Conservation (phyloP, 2,113 vertebrate species). For the Amphiprion ocellaris region DNA sequence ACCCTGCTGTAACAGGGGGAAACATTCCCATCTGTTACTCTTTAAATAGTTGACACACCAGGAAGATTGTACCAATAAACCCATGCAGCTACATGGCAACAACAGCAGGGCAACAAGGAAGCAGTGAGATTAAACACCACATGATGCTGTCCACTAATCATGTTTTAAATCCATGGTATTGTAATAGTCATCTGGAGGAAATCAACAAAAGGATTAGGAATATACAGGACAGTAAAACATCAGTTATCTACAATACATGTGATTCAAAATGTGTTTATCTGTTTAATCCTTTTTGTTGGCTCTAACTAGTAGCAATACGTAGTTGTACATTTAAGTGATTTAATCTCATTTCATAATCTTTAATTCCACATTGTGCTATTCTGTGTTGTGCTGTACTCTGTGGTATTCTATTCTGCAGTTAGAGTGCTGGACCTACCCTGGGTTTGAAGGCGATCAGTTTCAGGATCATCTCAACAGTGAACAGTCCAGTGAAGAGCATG, state of each 20-base stretch:
- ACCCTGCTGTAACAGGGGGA: conserved; percentile 23
- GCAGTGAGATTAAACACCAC: conserved; percentile 56
- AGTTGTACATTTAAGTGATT: no score
- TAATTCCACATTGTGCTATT: background rate
- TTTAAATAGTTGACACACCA: conserved; percentile 62
- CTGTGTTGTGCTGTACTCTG: background rate
- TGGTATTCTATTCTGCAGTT: background rate
- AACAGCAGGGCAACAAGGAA: conserved; percentile 53
- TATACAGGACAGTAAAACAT: conserved; percentile 4
- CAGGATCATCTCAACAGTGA: conserved; percentile 99
- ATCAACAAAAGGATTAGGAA: conserved; percentile 20
- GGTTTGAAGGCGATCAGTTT: conserved; percentile 99
- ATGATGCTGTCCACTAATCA: conserved; percentile 42
- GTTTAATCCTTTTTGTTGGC: background rate
- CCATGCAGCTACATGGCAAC: conserved; percentile 38
- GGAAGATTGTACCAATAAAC: conserved; percentile 50
- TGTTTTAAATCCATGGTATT: conserved; percentile 22
- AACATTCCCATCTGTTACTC: conserved; percentile 53
- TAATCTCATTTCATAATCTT: background rate
- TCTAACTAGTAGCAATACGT: background rate
- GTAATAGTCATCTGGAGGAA: conserved; percentile 39
- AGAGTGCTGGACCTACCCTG: conserved; percentile 87
- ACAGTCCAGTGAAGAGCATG: conserved; percentile 99
- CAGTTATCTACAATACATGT: conserved; percentile 8
- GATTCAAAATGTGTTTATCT: background rate